Evolutionary conservation across 1,140 invertebrate genomes (phyloP), one percentile per base, ranked within the genome.

Genomic region (Drosophila chauvacae): DNA sequence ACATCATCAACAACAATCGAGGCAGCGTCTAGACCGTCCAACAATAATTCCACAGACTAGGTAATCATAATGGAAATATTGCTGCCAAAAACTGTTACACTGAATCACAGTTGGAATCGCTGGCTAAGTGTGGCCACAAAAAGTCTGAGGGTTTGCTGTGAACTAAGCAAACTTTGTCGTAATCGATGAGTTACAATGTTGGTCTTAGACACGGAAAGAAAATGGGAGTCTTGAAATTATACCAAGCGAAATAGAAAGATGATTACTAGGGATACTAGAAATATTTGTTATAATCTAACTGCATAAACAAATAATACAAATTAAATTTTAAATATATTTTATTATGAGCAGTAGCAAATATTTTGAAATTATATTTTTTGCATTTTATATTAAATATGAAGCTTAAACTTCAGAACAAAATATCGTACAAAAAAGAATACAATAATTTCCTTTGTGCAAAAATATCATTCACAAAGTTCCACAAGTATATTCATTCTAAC

Each of bases 1-100:
- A 77, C 81, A 84, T 80, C 78, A 77, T 85, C 81, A 83, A 84
- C 83, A 72, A 72, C 53, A 72, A 72, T 72, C 69, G 66, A 16
- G 55, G 69, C 69, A 60, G 69, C 71, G 73, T 76, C 73, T 76
- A 76, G 73, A 76, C 73, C 66, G 69, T 16, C 66, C 69, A 51
- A 30, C 68, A 60, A 72, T 72, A 72, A 72, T 72, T 58, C 69
- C 69, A 42, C 45, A 23, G 66, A 72, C 35, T 51, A 72, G 69
- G 69, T 86, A 77, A 81, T 85, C 81, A 68, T 79, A 79, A 83
- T 79, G 48, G 69, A 79, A 78, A 79, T 68, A 60, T 77, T 68
- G 63, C 74, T 65, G 69, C 66, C 53, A 72, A 50, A 70, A 72
- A 48, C 51, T 57, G 28, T 71, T 48, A 71, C 55, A 59, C 68